Base-by-base conservation (phyloP, 2,113 vertebrate species). In the Tor tambroides region DNA sequence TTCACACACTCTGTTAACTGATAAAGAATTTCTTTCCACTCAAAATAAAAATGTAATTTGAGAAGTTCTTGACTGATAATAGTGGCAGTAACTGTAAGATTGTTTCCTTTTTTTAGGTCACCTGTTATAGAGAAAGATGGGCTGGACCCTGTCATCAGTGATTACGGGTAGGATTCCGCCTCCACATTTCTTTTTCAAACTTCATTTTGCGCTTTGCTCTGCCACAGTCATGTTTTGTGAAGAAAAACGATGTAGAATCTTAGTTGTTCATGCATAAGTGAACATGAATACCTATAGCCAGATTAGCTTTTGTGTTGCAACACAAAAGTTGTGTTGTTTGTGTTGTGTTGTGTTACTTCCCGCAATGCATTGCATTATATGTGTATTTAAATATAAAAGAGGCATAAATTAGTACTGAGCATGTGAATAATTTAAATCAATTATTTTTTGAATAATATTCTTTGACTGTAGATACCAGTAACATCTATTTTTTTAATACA, bases 71-170 rank as follows among this genome's bases (percentile, higher is more conserved):
- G 51, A 15, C 15, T 61, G 23, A 26, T 26, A n/a, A 61, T 61
- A 61, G 9, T 74, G 35, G 19, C 71, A 41, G 9, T 11, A 41
- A 23, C 21, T 74, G 41, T 8, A 43, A 54, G 41, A 49, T n/a
- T 54, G 56, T 76, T 74, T 51, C 74, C 30, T n/a, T 85, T 19
- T 46, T 46, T 46, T 46, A 94, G 94, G 89, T 87, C 94, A 79
- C 91, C 93, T 0, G 65, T 93, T 76, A 90, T 94, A 86, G 94
- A 91, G 86, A 88, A 46, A 81, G 91, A 93, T 38, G 91, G 91
- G 23, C 32, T 95, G 88, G 94, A 95, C 89, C 90, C 94, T 30
- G 85, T 94, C 87, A 89, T 93, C 85, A 90, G 90, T 86, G 91
- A 95, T 74, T 93, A 93, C 76, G 92, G 89, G 95, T 95, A 83